These are phyloP conservation scores for Drosophila peninsularis DNA, from an alignment of 2,888 invertebrate species.

Conservation along the genomic window DNA sequence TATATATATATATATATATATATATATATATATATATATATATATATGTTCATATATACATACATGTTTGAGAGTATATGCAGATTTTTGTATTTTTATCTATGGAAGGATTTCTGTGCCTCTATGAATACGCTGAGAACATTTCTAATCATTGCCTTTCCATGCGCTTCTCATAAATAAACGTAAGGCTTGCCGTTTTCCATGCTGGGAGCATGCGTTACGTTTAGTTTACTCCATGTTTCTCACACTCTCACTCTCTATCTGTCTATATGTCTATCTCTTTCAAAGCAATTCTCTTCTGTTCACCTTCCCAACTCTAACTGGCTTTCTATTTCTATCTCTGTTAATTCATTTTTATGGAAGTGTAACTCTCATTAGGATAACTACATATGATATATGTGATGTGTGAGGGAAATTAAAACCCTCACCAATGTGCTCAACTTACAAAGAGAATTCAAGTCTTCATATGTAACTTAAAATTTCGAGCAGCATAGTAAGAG, in stretches of 20 bases:
- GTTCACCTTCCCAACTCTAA: background rate
- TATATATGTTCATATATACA: too few relatives aligned
- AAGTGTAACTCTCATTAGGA: background rate
- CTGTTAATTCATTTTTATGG: background rate
- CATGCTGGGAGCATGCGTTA: background rate
- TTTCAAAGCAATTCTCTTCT: background rate
- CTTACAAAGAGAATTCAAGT: background rate
- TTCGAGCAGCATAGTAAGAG: constrained; percentile 38
- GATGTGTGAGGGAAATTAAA: too few relatives aligned
- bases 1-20: too few relatives aligned
- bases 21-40: too few relatives aligned
- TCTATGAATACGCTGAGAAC: too few relatives aligned
- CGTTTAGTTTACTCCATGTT: background rate
- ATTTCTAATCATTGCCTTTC: background rate
- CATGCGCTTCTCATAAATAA: background rate
- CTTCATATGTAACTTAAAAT: background rate
- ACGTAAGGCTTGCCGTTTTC: too few relatives aligned
- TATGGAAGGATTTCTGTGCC: too few relatives aligned
- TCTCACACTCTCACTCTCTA: background rate
- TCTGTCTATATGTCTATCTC: background rate
- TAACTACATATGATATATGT: background rate
- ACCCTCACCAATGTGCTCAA: too few relatives aligned
- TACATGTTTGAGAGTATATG: too few relatives aligned
- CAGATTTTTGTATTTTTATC: too few relatives aligned
- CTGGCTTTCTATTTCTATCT: background rate